Conservation (phyloP, 2,113 vertebrate genomes). For the Fulica atra region DNA sequence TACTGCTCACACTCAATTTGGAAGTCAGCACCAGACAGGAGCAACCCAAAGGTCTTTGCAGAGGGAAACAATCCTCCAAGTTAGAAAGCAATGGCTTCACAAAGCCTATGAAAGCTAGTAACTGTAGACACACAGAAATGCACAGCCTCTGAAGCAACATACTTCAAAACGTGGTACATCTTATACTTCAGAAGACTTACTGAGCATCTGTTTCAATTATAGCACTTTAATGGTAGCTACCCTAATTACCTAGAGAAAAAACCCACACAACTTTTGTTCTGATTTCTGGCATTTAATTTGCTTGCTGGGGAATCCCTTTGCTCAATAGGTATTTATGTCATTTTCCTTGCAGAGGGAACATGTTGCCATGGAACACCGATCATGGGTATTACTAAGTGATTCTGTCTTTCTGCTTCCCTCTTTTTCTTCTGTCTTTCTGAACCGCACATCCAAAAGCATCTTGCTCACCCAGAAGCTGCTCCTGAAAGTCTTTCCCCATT, state of each 20-base stretch:
- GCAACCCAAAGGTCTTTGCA: not conserved
- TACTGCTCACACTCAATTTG: not conserved
- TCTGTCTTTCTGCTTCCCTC: not conserved
- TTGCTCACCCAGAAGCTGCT: not conserved
- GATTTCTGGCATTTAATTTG: not conserved
- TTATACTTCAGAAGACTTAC: not conserved
- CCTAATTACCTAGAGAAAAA: not conserved
- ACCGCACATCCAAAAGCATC: not conserved
- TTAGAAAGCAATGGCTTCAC: not conserved
- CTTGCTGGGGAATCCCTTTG: slow-evolving; percentile 7
- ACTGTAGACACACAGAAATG: not conserved
- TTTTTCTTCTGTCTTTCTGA: not conserved
- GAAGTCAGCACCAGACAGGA: not conserved
- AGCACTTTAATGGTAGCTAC: not conserved
- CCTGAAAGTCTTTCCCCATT: slow-evolving; percentile 2
- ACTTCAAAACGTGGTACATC: not conserved
- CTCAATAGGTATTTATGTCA: not conserved
- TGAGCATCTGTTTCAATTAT: not conserved
- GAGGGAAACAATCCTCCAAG: not conserved
- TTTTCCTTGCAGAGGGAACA: not conserved
- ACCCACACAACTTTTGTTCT: not conserved
- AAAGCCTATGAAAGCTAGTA: not conserved
- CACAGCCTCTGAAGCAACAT: not conserved
- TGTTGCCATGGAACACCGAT: not conserved
- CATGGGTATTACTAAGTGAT: not conserved